Percentiles rank a stretch among this genome's conserved stretches.
phyloP scores from a whole-genome alignment of 2,888 invertebrate genomes.

The Habrosyne pyritoides region DNA sequence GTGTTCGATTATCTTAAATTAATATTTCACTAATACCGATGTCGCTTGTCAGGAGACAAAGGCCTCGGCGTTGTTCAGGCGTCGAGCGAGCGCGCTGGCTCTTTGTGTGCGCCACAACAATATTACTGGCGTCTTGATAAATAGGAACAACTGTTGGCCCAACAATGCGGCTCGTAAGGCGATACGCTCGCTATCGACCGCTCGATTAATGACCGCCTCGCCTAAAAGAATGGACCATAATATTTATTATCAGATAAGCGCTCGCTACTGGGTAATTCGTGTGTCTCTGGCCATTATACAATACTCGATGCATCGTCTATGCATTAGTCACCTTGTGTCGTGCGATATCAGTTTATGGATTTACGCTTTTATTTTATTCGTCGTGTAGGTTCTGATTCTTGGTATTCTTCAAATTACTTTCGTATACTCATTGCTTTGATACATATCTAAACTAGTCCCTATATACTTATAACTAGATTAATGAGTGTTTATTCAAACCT shows the following conservation, averaged over 20 bases:
- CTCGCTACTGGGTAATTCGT: constrained; percentile 80
- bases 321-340: constrained; percentile 74
- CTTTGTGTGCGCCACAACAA: constrained; percentile 72
- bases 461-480: neutral
- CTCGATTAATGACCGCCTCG: constrained; percentile 81
- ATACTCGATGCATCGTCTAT: constrained; percentile 65
- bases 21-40: constrained; percentile 69
- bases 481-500: neutral
- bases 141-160: constrained; percentile 77
- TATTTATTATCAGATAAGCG: constrained; percentile 83
- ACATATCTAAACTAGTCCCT: neutral
- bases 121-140: constrained; percentile 80
- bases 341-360: constrained; percentile 72
- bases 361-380: constrained; percentile 62
- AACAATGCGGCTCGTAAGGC: constrained; percentile 79
- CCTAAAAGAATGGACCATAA: constrained; percentile 82
- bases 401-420: constrained; percentile 46
- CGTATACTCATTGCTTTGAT: constrained; percentile 41
- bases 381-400: constrained; percentile 63
- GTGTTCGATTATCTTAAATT: constrained; percentile 54
- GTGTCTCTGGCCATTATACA: constrained; percentile 76
- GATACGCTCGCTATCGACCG: constrained; percentile 79
- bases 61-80: constrained; percentile 56
- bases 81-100: constrained; percentile 50
- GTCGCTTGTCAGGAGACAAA: constrained; percentile 73